Conservation (phyloP, 2,888 invertebrate genomes). For the Bellardia bayeri region DNA sequence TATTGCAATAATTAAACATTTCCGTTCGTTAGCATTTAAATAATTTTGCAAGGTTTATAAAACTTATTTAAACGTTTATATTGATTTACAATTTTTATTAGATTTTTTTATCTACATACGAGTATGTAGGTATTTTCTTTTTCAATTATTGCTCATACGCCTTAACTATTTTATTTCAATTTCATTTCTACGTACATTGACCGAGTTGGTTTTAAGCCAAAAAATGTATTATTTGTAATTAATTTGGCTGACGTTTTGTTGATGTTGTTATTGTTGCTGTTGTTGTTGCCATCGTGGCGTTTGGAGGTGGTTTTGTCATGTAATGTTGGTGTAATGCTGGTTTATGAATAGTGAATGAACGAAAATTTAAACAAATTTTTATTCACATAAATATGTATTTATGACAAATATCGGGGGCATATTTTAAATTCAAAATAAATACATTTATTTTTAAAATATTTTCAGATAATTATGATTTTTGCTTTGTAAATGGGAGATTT, state of each 20-base stretch:
- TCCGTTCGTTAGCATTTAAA: neutral
- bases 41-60: no score
- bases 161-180: slow-evolving; percentile 1
- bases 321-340: neutral
- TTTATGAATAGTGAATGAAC: neutral
- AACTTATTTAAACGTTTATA: neutral
- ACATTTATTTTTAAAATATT: neutral
- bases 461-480: no score
- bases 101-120: neutral
- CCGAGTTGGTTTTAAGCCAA: slow-evolving; percentile 81
- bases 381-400: neutral
- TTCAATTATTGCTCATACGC: slow-evolving; percentile 3
- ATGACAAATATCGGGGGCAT: slow-evolving; percentile 9
- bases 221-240: slow-evolving; percentile 80
- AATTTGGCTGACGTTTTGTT: slow-evolving; percentile 75
- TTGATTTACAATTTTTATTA: neutral
- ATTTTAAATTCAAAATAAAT: neutral
- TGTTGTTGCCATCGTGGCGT: slow-evolving; percentile 3
- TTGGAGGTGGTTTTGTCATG: slow-evolving; percentile 21
- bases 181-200: slow-evolving; percentile 75
- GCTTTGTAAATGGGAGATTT: no score
- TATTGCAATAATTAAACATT: neutral
- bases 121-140: neutral
- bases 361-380: slow-evolving; percentile 3
- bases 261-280: neutral